phyloP scores from a whole-genome alignment of 2,113 vertebrate genomes.

The Grammomys dolichurus region DNA sequence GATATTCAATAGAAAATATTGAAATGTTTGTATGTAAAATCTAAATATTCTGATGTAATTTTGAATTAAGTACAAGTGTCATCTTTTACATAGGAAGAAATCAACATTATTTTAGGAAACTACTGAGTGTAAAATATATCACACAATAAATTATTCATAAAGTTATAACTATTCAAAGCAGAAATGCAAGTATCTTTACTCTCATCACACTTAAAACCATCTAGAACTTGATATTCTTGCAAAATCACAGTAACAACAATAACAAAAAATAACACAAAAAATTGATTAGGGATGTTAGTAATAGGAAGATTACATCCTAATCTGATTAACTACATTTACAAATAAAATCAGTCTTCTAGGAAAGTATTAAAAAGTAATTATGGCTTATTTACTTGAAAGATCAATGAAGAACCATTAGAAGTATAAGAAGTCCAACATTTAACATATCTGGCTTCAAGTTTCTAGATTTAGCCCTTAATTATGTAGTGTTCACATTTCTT shows the following conservation, averaged over 20 bases:
- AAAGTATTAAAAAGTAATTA: slow-evolving; percentile 16
- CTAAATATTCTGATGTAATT: slow-evolving; percentile 39
- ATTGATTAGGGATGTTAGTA: background rate
- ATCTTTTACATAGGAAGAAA: slow-evolving; percentile 70
- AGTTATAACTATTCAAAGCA: slow-evolving; percentile 53
- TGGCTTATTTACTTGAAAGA: slow-evolving; percentile 29
- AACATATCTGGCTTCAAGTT: slow-evolving; percentile 5
- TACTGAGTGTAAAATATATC: slow-evolving; percentile 18
- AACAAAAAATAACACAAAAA: background rate
- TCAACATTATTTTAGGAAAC: slow-evolving; percentile 38
- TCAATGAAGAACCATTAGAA: slow-evolving; percentile 8
- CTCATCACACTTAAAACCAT: slow-evolving; percentile 29
- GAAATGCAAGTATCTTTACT: background rate
- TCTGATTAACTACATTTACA: slow-evolving; percentile 1
- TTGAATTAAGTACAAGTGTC: slow-evolving; percentile 72
- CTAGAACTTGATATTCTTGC: slow-evolving; percentile 45
- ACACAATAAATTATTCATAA: slow-evolving; percentile 70
- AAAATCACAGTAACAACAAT: slow-evolving; percentile 44
- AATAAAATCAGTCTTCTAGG: slow-evolving; percentile 27
- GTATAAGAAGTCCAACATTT: slow-evolving; percentile 15
- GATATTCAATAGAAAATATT: slow-evolving; percentile 37
- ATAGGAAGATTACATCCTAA: background rate
- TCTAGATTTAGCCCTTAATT: slow-evolving; percentile 34
- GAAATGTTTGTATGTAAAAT: slow-evolving; percentile 62
- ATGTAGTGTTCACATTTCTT: background rate